Percentiles rank a stretch among this genome's conserved stretches.
Conservation (phyloP, 2,113 vertebrate genomes). For the Corythaeola cristata region DNA sequence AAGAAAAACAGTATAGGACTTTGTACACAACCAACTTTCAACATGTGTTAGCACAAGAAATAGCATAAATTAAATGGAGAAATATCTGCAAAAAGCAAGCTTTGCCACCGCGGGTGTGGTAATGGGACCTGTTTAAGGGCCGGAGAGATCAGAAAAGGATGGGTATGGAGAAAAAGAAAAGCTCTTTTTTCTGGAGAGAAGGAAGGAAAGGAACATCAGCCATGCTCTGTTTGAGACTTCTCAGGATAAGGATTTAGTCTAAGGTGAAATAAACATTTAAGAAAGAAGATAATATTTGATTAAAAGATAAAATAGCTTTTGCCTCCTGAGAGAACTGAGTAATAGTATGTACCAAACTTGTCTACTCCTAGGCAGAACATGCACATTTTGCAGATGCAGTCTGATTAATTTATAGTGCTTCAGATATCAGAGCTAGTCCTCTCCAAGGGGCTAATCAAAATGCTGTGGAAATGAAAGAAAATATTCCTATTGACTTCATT, state of each 20-base stretch:
- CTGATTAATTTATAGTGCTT: slow-evolving; percentile 18
- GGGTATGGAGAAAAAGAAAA: neutral
- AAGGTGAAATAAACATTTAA: slow-evolving; percentile 27
- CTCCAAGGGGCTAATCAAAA: slow-evolving; percentile 50
- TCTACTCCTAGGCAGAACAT: neutral
- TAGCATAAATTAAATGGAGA: neutral
- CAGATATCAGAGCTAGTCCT: neutral
- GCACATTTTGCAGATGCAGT: neutral
- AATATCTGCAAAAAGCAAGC: neutral
- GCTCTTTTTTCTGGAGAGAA: neutral
- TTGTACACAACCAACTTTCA: neutral
- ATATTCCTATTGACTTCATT: neutral
- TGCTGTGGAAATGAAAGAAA: neutral
- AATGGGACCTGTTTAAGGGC: neutral
- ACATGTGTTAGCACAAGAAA: neutral
- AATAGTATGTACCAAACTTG: neutral
- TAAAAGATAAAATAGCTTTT: slow-evolving; percentile 34
- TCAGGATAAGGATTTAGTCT: neutral
- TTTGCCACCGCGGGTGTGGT: accelerated
- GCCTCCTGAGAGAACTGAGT: neutral
- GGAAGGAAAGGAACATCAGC: neutral
- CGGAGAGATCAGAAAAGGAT: neutral
- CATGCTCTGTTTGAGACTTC: neutral
- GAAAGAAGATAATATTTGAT: slow-evolving; percentile 23
- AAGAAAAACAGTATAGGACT: neutral